Evolutionary conservation across 2,113 vertebrate genomes (phyloP).

Genomic region (Mus pahari): DNA sequence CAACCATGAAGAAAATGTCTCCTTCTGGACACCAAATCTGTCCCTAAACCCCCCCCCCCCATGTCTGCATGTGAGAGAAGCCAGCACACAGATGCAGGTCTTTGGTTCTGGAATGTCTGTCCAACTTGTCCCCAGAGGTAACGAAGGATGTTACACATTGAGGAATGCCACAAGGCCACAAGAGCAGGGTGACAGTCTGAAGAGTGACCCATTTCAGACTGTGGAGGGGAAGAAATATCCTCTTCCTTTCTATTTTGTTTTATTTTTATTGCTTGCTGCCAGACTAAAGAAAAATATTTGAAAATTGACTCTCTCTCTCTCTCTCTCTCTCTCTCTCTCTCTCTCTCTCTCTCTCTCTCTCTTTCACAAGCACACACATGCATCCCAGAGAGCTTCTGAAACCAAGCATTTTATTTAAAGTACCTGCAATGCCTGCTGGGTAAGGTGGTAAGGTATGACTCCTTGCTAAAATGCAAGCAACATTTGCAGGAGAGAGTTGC

Average conservation of each 20-base stretch:
- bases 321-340: not conserved
- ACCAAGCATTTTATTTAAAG: conserved; percentile 71
- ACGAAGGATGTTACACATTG: not conserved
- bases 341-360: conserved; percentile 18
- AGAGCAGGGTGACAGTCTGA: not conserved
- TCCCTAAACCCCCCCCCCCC: not conserved
- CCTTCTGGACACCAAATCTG: conserved; percentile 1
- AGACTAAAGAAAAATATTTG: conserved; percentile 42
- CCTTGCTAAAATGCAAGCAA: conserved; percentile 75
- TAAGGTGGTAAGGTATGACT: conserved; percentile 63
- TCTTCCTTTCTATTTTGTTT: not conserved
- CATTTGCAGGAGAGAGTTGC: conserved; percentile 73
- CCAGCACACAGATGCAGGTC: not conserved
- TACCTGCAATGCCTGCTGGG: conserved; percentile 23
- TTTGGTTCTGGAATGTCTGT: conserved; percentile 32
- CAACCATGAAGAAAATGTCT: not conserved
- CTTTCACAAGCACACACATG: not conserved
- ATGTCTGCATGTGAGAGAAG: not conserved
- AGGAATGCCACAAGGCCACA: not conserved
- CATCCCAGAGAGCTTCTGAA: conserved; percentile 27
- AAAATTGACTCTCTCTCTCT: not conserved
- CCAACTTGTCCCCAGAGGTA: not conserved
- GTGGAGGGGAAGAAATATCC: not conserved
- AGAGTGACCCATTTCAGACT: not conserved
- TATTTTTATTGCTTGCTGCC: not conserved